A percentile compares a stretch with the other conserved stretches of the same genome.
phyloP scores from a whole-genome alignment of 2,113 vertebrate species.

The Struthio camelus region DNA sequence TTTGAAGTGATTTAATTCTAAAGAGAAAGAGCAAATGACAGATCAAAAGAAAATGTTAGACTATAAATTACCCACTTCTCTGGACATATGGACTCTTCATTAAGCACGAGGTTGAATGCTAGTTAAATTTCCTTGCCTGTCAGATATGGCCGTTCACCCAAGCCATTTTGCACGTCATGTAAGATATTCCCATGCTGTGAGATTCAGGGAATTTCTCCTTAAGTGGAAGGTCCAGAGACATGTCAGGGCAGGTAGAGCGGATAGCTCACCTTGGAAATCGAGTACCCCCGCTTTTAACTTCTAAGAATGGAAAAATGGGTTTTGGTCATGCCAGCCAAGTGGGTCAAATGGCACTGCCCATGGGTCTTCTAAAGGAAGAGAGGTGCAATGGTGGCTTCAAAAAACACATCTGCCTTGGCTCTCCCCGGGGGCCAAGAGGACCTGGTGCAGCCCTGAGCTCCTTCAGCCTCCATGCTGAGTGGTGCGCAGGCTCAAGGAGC shows the following conservation, averaged over 20 bases:
- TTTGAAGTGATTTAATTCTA: slow-evolving; percentile 72
- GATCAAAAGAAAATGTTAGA: slow-evolving; percentile 77
- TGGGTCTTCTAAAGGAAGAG: not conserved
- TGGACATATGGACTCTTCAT: slow-evolving; percentile 69
- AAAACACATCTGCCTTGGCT: not conserved
- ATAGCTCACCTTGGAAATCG: rapidly evolving
- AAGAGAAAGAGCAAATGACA: slow-evolving; percentile 74
- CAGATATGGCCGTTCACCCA: slow-evolving; percentile 46
- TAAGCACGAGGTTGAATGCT: slow-evolving; percentile 61
- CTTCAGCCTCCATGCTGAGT: rapidly evolving
- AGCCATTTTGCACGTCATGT: not conserved
- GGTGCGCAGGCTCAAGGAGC: not conserved
- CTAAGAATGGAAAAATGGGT: not conserved
- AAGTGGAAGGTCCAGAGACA: not conserved
- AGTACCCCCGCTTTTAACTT: not conserved
- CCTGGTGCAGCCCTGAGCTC: not conserved
- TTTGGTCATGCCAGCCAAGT: not conserved
- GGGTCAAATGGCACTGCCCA: not conserved
- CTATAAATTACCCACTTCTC: slow-evolving; percentile 72
- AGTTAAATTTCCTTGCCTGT: slow-evolving; percentile 50
- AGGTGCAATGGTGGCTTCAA: not conserved
- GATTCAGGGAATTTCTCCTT: slow-evolving; percentile 29
- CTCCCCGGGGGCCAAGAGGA: not conserved
- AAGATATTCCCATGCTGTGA: not conserved
- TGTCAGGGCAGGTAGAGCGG: not conserved